Evolutionary conservation across 2,888 invertebrate genomes (phyloP).

Genomic region (Tricholauxania praeusta): DNA sequence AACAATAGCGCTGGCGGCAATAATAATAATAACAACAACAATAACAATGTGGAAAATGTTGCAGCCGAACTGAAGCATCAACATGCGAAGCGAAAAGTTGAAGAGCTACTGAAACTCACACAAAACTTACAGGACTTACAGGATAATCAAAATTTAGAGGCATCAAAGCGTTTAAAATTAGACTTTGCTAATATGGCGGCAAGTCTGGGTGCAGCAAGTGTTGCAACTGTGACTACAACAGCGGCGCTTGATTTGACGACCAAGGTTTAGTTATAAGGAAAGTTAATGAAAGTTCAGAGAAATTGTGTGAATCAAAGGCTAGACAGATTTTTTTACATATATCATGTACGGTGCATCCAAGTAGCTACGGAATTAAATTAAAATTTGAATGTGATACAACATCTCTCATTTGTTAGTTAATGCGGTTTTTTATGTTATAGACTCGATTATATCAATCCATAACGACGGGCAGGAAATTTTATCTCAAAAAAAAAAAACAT

Average conservation of each 20-base stretch:
- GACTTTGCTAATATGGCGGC: conserved; percentile 21
- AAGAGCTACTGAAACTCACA: background rate
- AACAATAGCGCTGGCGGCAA: conserved; percentile 38
- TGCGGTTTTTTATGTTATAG: too few species aligned
- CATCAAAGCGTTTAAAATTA: conserved; percentile 51
- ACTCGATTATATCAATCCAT: too few species aligned
- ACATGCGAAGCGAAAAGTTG: conserved; percentile 23
- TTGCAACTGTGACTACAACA: conserved; percentile 45
- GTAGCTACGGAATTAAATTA: too few species aligned
- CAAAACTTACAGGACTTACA: too few species aligned
- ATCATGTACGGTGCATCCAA: too few species aligned
- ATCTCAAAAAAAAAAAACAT: too few species aligned
- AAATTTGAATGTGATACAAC: too few species aligned
- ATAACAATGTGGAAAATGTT: conserved; percentile 31
- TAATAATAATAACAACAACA: conserved; percentile 50
- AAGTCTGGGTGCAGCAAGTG: conserved; percentile 24
- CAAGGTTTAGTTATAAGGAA: conserved; percentile 70
- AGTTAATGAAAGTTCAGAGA: background rate
- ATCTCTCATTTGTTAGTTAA: too few species aligned
- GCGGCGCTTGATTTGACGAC: conserved; percentile 72
- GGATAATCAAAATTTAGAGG: too few species aligned
- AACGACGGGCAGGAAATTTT: too few species aligned
- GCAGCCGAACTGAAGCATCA: background rate
- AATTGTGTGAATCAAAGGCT: too few species aligned
- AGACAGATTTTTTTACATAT: too few species aligned